Evolutionary conservation across 2,113 vertebrate genomes (phyloP).

Genomic region (Anolis carolinensis): DNA sequence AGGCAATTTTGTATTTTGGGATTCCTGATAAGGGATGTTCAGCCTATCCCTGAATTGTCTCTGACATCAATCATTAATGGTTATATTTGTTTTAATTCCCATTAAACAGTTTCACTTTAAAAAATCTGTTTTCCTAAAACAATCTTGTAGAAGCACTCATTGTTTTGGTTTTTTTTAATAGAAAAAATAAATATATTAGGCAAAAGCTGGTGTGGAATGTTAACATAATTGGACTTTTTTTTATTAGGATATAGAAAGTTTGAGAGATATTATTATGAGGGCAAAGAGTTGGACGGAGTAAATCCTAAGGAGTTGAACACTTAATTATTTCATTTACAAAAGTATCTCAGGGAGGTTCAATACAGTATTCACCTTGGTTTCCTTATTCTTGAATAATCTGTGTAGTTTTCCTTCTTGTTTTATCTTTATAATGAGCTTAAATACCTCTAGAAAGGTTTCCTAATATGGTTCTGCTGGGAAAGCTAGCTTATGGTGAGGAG

Average conservation of each 20-base stretch:
- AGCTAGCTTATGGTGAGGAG: slow-evolving; percentile 10
- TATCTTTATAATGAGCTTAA: background rate
- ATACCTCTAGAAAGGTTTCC: background rate
- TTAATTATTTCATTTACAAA: background rate
- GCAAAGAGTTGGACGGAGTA: background rate
- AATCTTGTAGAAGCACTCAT: no score
- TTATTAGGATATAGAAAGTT: background rate
- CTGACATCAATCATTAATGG: background rate
- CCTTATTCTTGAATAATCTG: background rate
- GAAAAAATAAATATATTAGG: no score
- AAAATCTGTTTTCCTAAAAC: background rate
- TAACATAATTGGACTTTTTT: background rate
- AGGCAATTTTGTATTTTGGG: no score
- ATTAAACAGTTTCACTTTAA: background rate
- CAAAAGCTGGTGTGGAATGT: background rate
- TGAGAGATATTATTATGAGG: background rate
- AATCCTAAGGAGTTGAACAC: background rate
- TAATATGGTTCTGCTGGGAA: accelerated
- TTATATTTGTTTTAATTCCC: background rate
- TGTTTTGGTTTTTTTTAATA: background rate
- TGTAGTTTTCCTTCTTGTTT: background rate
- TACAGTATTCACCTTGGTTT: background rate
- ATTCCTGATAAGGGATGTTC: no score
- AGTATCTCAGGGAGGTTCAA: background rate
- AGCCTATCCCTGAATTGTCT: background rate